These are phyloP conservation scores for Doryteuthis pealeii DNA, from an alignment of 1,140 invertebrate genomes.

Conservation along the genomic window DNA sequence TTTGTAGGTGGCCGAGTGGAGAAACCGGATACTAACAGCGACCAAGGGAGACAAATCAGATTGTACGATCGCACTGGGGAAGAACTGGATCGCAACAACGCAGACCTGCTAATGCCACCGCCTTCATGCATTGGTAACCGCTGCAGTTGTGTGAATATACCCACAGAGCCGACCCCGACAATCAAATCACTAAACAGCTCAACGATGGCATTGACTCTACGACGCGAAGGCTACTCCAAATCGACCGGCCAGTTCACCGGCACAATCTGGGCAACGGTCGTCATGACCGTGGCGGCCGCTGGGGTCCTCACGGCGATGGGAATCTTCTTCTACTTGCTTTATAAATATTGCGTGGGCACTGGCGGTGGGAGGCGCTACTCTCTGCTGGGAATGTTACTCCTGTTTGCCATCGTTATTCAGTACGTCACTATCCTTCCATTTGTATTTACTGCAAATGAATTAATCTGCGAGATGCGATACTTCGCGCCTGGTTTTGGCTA, in stretches of 20 bases:
- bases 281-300: slow-evolving; percentile 34
- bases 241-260: slow-evolving; percentile 34
- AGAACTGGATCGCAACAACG: slow-evolving; percentile 1
- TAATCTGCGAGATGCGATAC: slow-evolving; percentile 62
- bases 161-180: slow-evolving; percentile 17
- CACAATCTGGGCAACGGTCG: slow-evolving; percentile 39
- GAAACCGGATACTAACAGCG: slow-evolving; percentile 19
- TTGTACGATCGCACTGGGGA: slow-evolving; percentile 25
- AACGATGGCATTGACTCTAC: not conserved
- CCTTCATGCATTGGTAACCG: no score
- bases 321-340: slow-evolving; percentile 62
- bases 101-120: no score
- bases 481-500: slow-evolving; percentile 64
- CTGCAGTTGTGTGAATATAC: slow-evolving; percentile 35
- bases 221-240: slow-evolving; percentile 5
- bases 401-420: slow-evolving; percentile 61
- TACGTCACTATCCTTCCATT: slow-evolving; percentile 65
- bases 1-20: slow-evolving; percentile 37
- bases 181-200: slow-evolving; percentile 6
- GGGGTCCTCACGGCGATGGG: slow-evolving; percentile 57
- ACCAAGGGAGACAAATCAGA: slow-evolving; percentile 17
- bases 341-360: slow-evolving; percentile 62
- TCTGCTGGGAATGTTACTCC: slow-evolving; percentile 62
- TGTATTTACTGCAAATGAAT: slow-evolving; percentile 59
- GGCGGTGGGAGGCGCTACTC: slow-evolving; percentile 64